Conservation (phyloP, 2,797 vertebrate species). For the Sebastes trivittatus region DNA sequence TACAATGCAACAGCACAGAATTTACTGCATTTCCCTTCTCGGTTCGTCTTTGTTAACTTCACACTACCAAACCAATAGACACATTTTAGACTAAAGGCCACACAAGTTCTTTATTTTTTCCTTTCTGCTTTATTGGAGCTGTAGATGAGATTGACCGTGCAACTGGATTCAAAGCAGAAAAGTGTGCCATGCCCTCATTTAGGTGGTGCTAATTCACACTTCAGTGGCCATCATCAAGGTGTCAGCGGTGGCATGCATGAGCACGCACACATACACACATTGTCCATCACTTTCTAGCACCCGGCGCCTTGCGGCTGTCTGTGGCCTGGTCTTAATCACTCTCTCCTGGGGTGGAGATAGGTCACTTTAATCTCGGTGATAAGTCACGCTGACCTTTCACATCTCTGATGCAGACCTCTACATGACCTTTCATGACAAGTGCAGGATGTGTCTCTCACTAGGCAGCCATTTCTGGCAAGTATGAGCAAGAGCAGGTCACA, state of each 20-base stretch:
- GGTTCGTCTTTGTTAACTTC: not conserved
- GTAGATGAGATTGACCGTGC: not conserved
- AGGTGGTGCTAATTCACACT: constrained; percentile 28
- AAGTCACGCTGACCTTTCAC: constrained; percentile 56
- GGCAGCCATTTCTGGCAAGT: constrained; percentile 34
- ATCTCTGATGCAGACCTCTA: constrained; percentile 48
- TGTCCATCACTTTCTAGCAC: constrained; percentile 18
- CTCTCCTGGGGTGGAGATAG: constrained; percentile 26
- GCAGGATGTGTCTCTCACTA: constrained; percentile 34
- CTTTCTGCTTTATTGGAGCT: not conserved
- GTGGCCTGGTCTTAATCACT: constrained; percentile 48
- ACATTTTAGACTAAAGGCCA: not conserved
- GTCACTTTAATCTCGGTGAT: constrained; percentile 64
- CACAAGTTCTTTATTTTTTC: not conserved
- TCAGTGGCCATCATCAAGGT: not conserved
- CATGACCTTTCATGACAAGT: constrained; percentile 51
- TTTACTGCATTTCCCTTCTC: not conserved
- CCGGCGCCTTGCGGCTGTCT: constrained; percentile 18
- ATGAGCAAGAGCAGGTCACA: constrained; percentile 28
- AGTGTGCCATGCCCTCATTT: constrained; percentile 14
- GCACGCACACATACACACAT: not conserved
- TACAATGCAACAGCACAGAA: not conserved
- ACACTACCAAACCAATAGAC: not conserved
- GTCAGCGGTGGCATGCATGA: constrained; percentile 5
- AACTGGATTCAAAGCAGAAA: not conserved